Base-by-base conservation (phyloP, 2,888 invertebrate genomes). In the Cheilosia grossa region DNA sequence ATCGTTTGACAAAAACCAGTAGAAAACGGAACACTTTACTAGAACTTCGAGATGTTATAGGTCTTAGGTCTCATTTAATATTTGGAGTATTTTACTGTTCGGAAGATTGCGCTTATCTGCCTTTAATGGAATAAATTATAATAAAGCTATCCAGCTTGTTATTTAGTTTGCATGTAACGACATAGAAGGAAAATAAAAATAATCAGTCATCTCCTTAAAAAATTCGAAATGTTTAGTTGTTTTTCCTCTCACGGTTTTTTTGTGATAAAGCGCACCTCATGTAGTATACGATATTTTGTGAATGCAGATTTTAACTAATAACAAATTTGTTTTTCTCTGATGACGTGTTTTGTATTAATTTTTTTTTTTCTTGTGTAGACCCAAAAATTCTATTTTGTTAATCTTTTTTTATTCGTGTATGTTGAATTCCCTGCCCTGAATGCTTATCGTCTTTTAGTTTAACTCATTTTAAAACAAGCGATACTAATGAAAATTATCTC, bases 221-320 rank as follows among this genome's bases (percentile, higher is more conserved):
- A 49, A 21, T n/a, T 27, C 6, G 21, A 42, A 42, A 59, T 77
- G 19, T 21, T 66, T 47, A 49, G 4, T 37, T 69, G 47, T 13
- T 47, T 69, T 78, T 78, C 44, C 27, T 63, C 30, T 66, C 24
- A 58, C 79, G 64, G 37, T 47, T 75, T 77, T 75, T 58, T 75
- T 69, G 53, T 74, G 72, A 47, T 59, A 49, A 49, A 80, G 59
- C 40, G 54, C 83, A 80, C 75, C 54, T 49, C 40, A 66, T 66
- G 66, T 67, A 80, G 70, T 21, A 21, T 69, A 51, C 7, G 44
- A 54, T 53, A 63, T 79, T 79, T 83, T 85, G 74, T 70, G 83
- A 85, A 85, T 85, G 83, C 83, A 58, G 53, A 66, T 70, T 61
- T 27, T 15, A 40, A 27, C 19, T 74, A 61, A 69, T 49, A 59